These are phyloP conservation scores for Plutomurus gul DNA, from an alignment of 1,140 invertebrate species.

Conservation along the genomic window DNA sequence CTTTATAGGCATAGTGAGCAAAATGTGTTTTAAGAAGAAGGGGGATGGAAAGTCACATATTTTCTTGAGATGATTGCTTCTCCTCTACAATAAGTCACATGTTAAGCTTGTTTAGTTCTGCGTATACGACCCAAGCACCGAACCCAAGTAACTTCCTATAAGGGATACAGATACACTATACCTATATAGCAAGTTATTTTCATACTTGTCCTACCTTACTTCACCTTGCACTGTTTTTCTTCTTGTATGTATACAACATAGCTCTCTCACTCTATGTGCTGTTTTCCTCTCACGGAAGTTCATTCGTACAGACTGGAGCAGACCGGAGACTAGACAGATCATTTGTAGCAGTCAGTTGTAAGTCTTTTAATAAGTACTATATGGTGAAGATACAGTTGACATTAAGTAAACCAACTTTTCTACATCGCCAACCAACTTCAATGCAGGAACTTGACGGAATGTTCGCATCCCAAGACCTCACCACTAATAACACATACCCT, in stretches of 20 bases:
- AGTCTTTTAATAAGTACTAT: neutral
- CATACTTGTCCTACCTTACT: too few relatives aligned
- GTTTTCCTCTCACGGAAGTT: too few relatives aligned
- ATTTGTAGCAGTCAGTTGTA: neutral
- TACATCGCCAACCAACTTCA: neutral
- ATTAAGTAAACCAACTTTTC: neutral
- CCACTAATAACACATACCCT: neutral
- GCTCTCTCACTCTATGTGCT: neutral
- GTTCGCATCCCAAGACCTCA: neutral
- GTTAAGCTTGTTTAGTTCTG: slow-evolving; percentile 10
- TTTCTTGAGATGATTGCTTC: slow-evolving; percentile 6
- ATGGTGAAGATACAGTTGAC: neutral
- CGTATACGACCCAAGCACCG: too few relatives aligned
- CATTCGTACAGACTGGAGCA: neutral
- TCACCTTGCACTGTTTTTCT: too few relatives aligned
- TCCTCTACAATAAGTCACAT: neutral
- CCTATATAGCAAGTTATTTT: too few relatives aligned
- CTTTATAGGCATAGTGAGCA: neutral
- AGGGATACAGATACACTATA: too few relatives aligned
- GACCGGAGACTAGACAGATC: neutral
- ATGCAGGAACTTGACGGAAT: neutral
- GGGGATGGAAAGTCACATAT: neutral
- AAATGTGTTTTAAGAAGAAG: neutral
- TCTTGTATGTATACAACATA: too few relatives aligned
- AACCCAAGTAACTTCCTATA: too few relatives aligned